Conservation (phyloP, 2,797 vertebrate genomes). For the Myotis myotis region DNA sequence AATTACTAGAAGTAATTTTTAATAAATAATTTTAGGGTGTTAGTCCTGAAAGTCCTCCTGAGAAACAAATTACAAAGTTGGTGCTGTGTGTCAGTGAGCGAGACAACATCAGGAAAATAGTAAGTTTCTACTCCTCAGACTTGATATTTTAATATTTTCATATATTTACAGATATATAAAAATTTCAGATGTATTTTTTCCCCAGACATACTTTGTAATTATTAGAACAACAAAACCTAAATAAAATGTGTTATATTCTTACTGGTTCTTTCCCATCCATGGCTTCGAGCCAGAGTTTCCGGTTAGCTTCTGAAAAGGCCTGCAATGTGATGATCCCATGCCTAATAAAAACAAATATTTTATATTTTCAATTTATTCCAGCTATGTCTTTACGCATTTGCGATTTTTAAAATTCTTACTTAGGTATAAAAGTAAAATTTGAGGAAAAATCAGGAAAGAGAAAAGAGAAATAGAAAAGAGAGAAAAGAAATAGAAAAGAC, state of each 20-base stretch:
- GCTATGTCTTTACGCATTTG: background rate
- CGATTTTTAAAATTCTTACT: background rate
- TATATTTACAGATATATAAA: background rate
- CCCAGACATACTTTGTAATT: background rate
- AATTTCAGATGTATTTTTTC: background rate
- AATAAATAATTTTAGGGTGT: background rate
- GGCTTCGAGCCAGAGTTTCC: slow-evolving; percentile 97
- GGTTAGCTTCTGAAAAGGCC: slow-evolving; percentile 95
- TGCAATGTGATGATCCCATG: slow-evolving; percentile 97
- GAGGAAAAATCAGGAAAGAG: background rate
- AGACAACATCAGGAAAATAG: background rate
- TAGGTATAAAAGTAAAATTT: background rate
- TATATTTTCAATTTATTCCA: slow-evolving; percentile 15
- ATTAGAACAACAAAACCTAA: background rate
- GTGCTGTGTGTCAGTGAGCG: background rate
- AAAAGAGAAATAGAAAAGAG: background rate
- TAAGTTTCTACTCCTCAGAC: background rate
- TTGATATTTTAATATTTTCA: background rate
- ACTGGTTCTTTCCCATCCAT: slow-evolving; percentile 99
- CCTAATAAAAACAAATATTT: slow-evolving; percentile 84
- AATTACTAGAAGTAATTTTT: background rate
- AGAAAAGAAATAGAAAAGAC: background rate
- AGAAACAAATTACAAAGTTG: background rate
- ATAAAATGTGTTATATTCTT: slow-evolving; percentile 77
- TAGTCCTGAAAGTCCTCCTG: background rate